Percentiles rank a stretch among this genome's conserved stretches.
phyloP scores from a whole-genome alignment of 2,888 invertebrate species.

The Leptogaster cylindrica region DNA sequence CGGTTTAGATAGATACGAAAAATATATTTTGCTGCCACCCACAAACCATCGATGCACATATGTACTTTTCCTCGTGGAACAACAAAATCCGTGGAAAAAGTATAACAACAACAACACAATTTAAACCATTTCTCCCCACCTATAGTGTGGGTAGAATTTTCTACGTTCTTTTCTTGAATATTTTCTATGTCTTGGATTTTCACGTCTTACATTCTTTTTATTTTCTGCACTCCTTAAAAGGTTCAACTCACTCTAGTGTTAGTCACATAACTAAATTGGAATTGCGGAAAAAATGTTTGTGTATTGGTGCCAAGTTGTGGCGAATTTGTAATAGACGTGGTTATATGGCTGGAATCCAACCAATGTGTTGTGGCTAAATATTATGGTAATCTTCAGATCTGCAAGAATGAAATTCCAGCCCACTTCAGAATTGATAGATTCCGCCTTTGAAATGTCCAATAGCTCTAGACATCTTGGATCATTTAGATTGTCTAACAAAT shows the following conservation, averaged over 20 bases:
- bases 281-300: slow-evolving; percentile 11
- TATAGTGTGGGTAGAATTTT: slow-evolving; percentile 31
- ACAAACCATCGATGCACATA: slow-evolving; percentile 41
- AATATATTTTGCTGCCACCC: slow-evolving; percentile 44
- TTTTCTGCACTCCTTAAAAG: slow-evolving; percentile 20
- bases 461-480: neutral
- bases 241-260: slow-evolving; percentile 16
- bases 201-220: slow-evolving; percentile 33
- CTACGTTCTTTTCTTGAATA: slow-evolving; percentile 31
- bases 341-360: slow-evolving; percentile 51
- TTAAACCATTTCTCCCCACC: neutral
- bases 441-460: neutral
- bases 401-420: slow-evolving; percentile 47
- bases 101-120: slow-evolving; percentile 28
- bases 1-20: slow-evolving; percentile 39
- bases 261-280: slow-evolving; percentile 26
- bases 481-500: too few relatives aligned
- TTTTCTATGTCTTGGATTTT: slow-evolving; percentile 31
- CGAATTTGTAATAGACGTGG: slow-evolving; percentile 45
- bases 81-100: slow-evolving; percentile 20
- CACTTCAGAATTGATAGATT: slow-evolving; percentile 38
- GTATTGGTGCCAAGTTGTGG: slow-evolving; percentile 21
- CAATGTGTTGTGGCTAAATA: slow-evolving; percentile 55
- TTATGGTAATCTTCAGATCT: slow-evolving; percentile 51
- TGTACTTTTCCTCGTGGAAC: slow-evolving; percentile 2